These are phyloP conservation scores for Ophonus ardosiacus DNA, from an alignment of 2,888 invertebrate species.

Conservation along the genomic window DNA sequence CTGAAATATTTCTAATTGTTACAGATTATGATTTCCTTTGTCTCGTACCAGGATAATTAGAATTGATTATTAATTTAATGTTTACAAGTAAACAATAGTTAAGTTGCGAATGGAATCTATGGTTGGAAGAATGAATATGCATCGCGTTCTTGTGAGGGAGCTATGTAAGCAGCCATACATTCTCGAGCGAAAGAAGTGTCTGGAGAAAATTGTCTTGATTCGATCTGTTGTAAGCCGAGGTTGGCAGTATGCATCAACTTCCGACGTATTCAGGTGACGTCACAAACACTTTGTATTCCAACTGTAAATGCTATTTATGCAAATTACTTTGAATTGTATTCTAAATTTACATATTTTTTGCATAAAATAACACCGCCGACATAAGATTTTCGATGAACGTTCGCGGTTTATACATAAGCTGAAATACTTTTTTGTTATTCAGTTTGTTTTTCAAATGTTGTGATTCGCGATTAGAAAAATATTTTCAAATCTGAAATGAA, in stretches of 20 bases:
- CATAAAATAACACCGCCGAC: constrained; percentile 59
- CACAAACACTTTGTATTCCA: constrained; percentile 54
- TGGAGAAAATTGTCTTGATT: constrained; percentile 14
- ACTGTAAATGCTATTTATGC: constrained; percentile 60
- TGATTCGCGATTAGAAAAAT: constrained; percentile 37
- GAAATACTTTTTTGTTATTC: constrained; percentile 23
- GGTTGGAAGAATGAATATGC: not conserved
- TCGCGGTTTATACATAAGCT: constrained; percentile 49
- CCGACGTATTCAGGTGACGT: constrained; percentile 54
- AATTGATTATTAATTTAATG: not conserved
- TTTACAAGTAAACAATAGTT: not conserved
- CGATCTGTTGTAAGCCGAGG: constrained; percentile 4
- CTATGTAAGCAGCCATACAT: not conserved
- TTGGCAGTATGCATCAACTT: constrained; percentile 51
- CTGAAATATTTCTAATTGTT: too few relatives aligned
- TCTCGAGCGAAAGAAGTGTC: constrained; percentile 20
- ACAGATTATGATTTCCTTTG: not conserved
- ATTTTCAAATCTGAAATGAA: constrained; percentile 50
- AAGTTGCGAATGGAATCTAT: not conserved
- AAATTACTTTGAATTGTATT: constrained; percentile 58
- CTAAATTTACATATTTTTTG: constrained; percentile 57
- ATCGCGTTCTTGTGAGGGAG: not conserved
- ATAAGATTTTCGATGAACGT: constrained; percentile 56
- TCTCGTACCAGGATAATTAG: not conserved
- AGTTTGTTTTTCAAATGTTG: constrained; percentile 34